These are phyloP conservation scores for Cyprinella venusta DNA, from an alignment of 2,797 vertebrate genomes.

Conservation along the genomic window DNA sequence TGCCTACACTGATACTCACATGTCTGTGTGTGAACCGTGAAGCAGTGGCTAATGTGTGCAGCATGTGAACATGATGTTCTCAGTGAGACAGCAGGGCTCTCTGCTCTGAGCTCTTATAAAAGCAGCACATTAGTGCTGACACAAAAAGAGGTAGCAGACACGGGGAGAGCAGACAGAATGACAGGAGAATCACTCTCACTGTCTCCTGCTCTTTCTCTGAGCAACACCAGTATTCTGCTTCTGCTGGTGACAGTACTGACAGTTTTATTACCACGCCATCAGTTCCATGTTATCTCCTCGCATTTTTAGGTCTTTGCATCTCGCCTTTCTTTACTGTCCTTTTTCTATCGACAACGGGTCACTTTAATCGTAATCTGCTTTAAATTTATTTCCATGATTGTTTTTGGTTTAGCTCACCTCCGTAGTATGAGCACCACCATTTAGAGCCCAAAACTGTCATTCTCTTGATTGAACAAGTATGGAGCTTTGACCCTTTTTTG, in stretches of 20 bases:
- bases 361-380: slow-evolving; percentile 7
- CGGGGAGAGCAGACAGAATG: slow-evolving; percentile 70
- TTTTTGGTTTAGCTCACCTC: not conserved
- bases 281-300: slow-evolving; percentile 44
- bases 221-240: slow-evolving; percentile 72
- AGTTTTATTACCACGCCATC: slow-evolving; percentile 62
- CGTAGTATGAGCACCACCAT: not conserved
- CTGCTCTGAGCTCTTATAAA: slow-evolving; percentile 50
- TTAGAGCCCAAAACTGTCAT: not conserved
- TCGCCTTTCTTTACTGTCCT: slow-evolving; percentile 7
- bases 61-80: slow-evolving; percentile 53
- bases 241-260: slow-evolving; percentile 59
- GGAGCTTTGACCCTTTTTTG: not conserved
- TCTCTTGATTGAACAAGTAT: slow-evolving; percentile 26
- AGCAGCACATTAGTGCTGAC: slow-evolving; percentile 55
- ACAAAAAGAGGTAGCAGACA: slow-evolving; percentile 39
- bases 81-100: slow-evolving; percentile 44
- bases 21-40: not conserved
- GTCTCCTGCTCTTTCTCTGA: slow-evolving; percentile 34
- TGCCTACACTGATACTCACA: not conserved
- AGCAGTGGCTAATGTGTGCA: slow-evolving; percentile 36
- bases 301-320: slow-evolving; percentile 22
- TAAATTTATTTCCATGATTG: not conserved
- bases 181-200: slow-evolving; percentile 65
- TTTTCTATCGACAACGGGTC: not conserved